Evolutionary conservation across 1,140 invertebrate species (phyloP), one percentile per base, ranked within the genome.

Genomic region (Drosophila biarmipes): DNA sequence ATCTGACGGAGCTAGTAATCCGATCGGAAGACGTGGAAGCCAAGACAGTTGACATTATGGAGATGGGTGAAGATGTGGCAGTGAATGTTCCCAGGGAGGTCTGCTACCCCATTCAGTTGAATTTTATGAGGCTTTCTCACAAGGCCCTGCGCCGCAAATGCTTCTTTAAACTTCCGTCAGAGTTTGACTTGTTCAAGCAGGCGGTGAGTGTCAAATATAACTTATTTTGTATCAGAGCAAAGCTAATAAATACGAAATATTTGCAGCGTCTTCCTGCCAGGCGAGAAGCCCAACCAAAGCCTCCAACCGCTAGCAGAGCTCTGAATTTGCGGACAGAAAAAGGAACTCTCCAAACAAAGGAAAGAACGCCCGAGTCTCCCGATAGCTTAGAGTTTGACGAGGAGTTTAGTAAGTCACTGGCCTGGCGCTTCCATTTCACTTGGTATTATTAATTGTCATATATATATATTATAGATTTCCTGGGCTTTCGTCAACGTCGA

Each of bases 331-430:
- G 6, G 7, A 17, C 12, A 6, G 15, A n/a, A 2, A 37, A 31
- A 11, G 49, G 42, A 40, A 24, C 21, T 29, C 14, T 40, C 2
- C n/a, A 31, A 27, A 3, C n/a, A 17, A 31, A 21, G 14, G 38
- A 46, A 6, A 35, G 21, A 14, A 6, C 21, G 7, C 10, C 43
- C 2, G 37, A 0, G 0, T 35, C 64, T 6, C 58, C 62, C 15
- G n/a, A 48, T n/a, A 61, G 62, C 42, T 38, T 78, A 34, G 82
- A 86, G 40, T 86, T 86, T 14, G 78, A 86, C 24, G 4, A 4
- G 1, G 58, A 85, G 2, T 43, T 40, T 8, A 81, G 81, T 85
- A 59, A 51, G 61, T 63, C 3, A 3, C 12, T 24, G 6, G 1
- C 7, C 17, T 10, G 24, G 10, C 4, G 6, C 15, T 4, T 37